These are phyloP conservation scores for Lasius platythorax DNA, from an alignment of 2,888 invertebrate genomes.

Conservation along the genomic window DNA sequence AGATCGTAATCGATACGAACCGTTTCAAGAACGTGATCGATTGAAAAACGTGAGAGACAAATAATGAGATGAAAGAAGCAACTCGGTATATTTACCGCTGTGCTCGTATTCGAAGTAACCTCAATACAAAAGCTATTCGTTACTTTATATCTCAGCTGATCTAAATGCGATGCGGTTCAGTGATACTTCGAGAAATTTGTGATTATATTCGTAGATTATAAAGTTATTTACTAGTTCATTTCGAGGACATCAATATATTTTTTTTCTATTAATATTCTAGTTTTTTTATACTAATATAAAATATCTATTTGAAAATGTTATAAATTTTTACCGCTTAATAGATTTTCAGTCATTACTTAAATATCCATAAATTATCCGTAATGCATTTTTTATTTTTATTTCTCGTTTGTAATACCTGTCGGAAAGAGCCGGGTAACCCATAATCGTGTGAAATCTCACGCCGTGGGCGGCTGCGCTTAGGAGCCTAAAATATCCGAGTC, in stretches of 20 bases:
- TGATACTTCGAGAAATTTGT: constrained; percentile 30
- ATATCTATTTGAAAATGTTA: not conserved
- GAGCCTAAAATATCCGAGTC: constrained; percentile 35
- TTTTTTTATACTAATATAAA: not conserved
- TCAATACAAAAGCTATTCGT: constrained; percentile 29
- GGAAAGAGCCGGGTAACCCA: not conserved
- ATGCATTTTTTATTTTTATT: not conserved
- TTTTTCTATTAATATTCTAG: not conserved
- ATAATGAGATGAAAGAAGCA: constrained; percentile 33
- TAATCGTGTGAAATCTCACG: constrained; percentile 25
- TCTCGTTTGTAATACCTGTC: not conserved
- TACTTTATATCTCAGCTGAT: constrained; percentile 21
- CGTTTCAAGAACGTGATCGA: constrained; percentile 6
- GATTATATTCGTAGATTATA: not conserved
- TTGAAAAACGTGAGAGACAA: constrained; percentile 41
- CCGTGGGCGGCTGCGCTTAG: constrained; percentile 2
- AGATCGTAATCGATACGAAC: constrained; percentile 12
- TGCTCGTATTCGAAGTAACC: constrained; percentile 31
- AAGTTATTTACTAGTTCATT: not conserved
- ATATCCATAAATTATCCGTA: not conserved
- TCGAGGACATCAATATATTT: not conserved
- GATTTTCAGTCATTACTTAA: not conserved
- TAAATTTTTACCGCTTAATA: not conserved
- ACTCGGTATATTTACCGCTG: not conserved
- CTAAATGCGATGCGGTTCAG: constrained; percentile 18